Evolutionary conservation across 2,797 vertebrate species (phyloP), one percentile per base, ranked within the genome.

Genomic region (Sitta carolinensis): DNA sequence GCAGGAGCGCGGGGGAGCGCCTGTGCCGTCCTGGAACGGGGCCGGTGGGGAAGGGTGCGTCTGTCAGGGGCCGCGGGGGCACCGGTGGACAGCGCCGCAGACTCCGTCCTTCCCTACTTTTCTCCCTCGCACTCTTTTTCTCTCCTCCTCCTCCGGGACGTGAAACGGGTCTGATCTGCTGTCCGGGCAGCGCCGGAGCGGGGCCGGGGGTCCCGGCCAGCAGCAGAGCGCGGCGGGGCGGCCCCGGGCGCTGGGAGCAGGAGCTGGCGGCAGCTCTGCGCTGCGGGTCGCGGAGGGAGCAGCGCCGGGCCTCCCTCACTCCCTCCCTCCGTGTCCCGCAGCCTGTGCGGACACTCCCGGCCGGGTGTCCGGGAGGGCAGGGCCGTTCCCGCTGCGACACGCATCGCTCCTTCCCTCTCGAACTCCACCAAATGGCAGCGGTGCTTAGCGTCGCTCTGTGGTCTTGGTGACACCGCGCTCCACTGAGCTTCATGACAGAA

Each of bases 261-360:
- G 30, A 21, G 84, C 0, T 11, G 68, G 19, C 7, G 5, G 47
- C 48, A 7, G 57, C 62, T 42, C 13, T 7, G 9, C 14, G 29
- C 23, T 11, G 7, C 3, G 21, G 3, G 4, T 4, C 42, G 0
- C 22, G 1, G 26, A 2, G 4, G 0, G 51, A 10, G 15, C 8
- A 5, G 75, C 2, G 38, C 27, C 1, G 40, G 1, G 57, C 26
- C 20, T 5, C 32, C 43, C 43, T n/a, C 32, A 21, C 54, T 15
- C 10, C 43, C 43, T n/a, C 32, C 32, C 54, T 15, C 10, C 13
- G 55, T 23, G n/a, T n/a, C 55, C 55, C 15, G 10, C 32, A 23
- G 54, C n/a, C 54, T 13, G n/a, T 34, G 55, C 32, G 40, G 68
- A 7, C 61, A 0, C 15, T 67, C 17, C 52, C 8, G 52, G 47